A percentile compares a stretch with the other conserved stretches of the same genome.
phyloP scores from a whole-genome alignment of 2,113 vertebrate genomes.

The Alaudala cheleensis region DNA sequence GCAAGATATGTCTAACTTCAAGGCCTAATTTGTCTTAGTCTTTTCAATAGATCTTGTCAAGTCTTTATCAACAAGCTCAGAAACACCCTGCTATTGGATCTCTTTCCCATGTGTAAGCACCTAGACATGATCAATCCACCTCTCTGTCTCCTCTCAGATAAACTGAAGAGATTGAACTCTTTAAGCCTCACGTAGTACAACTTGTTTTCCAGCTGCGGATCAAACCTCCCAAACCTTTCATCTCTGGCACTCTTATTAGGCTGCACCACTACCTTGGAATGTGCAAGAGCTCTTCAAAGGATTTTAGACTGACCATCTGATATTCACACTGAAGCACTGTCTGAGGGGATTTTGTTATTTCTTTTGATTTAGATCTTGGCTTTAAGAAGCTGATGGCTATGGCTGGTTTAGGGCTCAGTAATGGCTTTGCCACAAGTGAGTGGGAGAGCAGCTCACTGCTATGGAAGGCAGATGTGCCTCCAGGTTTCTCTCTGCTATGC shows the following conservation, averaged over 20 bases:
- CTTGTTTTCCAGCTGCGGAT: constrained; percentile 38
- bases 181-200: neutral
- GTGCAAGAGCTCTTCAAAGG: constrained; percentile 28
- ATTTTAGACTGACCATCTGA: constrained; percentile 32
- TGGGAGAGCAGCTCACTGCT: neutral
- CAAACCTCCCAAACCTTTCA: constrained; percentile 39
- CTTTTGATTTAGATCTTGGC: constrained; percentile 11
- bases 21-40: neutral
- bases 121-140: neutral
- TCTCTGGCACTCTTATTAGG: constrained; percentile 10
- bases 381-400: neutral
- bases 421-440: neutral
- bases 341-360: constrained; percentile 8
- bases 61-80: neutral
- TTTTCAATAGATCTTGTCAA: neutral
- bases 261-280: neutral
- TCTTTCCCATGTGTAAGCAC: neutral
- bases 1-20: neutral
- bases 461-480: neutral
- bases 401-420: neutral
- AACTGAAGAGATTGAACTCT: neutral
- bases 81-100: neutral
- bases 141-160: neutral
- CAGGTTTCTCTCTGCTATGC: neutral
- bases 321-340: neutral